Percentiles rank a stretch among this genome's conserved stretches.
Evolutionary conservation across 2,113 vertebrate genomes (phyloP).

Genomic region (Paralichthys olivaceus): DNA sequence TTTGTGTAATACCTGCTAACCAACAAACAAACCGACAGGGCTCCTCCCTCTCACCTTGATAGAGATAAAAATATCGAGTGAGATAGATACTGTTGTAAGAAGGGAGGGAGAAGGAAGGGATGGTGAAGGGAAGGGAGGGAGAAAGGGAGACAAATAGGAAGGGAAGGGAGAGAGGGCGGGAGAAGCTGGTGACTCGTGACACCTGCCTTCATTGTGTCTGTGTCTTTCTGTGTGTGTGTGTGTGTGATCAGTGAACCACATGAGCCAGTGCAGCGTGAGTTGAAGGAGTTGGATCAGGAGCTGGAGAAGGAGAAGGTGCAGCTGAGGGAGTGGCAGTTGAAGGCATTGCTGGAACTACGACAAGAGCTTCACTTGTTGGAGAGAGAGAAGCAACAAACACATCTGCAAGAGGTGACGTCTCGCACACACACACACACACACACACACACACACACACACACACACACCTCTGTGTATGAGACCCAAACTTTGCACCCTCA

Average conservation of each 20-base stretch:
- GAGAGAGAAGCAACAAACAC: constrained; percentile 74
- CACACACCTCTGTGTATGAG: too few species aligned
- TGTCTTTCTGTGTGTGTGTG: neutral
- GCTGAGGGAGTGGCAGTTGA: constrained; percentile 84
- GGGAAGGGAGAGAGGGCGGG: too few species aligned
- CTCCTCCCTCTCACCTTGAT: too few species aligned
- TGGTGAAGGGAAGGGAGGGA: too few species aligned
- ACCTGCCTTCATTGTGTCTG: neutral
- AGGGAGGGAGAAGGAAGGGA: too few species aligned
- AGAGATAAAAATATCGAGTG: too few species aligned
- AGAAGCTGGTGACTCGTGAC: too few species aligned
- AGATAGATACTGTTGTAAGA: too few species aligned
- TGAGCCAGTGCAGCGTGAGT: constrained; percentile 62
- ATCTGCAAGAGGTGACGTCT: constrained; percentile 82
- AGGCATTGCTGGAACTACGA: constrained; percentile 83
- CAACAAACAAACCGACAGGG: too few species aligned
- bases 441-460: too few species aligned
- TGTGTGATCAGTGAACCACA: constrained; percentile 64
- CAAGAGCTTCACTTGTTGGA: constrained; percentile 80
- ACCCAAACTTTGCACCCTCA: neutral
- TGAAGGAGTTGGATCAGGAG: constrained; percentile 76
- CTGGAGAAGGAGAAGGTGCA: constrained; percentile 72
- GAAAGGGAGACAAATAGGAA: too few species aligned
- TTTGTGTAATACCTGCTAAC: too few species aligned
- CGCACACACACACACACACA: neutral